A percentile compares a stretch with the other conserved stretches of the same genome.
These are phyloP conservation scores for Orchestes rusci DNA, from an alignment of 2,888 invertebrate species.

Conservation along the genomic window DNA sequence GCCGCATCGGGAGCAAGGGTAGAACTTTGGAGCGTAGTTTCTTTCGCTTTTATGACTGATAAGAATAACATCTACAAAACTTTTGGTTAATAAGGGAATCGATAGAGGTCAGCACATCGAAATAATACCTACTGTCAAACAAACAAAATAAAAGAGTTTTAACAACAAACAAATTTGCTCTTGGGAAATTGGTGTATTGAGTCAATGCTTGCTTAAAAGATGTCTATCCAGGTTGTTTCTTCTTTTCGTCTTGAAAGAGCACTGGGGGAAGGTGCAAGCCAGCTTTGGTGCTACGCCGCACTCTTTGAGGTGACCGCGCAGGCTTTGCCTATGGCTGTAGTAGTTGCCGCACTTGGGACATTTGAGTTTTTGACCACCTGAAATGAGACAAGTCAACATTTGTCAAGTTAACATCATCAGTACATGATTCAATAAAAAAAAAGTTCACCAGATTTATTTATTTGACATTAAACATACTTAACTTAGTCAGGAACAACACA, in stretches of 20 bases:
- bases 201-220: slow-evolving; percentile 40
- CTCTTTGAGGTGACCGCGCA: slow-evolving; percentile 42
- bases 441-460: too few relatives aligned
- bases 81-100: slow-evolving; percentile 1
- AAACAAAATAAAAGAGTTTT: neutral
- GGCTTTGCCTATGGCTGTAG: slow-evolving; percentile 19
- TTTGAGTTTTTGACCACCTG: too few relatives aligned
- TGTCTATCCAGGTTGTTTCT: slow-evolving; percentile 76
- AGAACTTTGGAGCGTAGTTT: slow-evolving; percentile 7
- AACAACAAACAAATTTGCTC: neutral
- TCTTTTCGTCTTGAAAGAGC: slow-evolving; percentile 73
- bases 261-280: slow-evolving; percentile 68
- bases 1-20: slow-evolving; percentile 32
- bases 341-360: slow-evolving; percentile 19
- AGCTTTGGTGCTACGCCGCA: slow-evolving; percentile 51
- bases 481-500: too few relatives aligned
- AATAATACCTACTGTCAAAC: neutral
- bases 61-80: neutral
- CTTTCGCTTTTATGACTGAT: neutral
- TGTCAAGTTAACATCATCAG: too few relatives aligned
- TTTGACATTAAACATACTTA: too few relatives aligned
- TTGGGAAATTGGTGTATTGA: neutral
- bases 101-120: neutral
- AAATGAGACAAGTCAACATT: too few relatives aligned
- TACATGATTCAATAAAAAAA: neutral